Evolutionary conservation across 1,140 invertebrate species (phyloP).

Genomic region (Meloidogyne exigua): DNA sequence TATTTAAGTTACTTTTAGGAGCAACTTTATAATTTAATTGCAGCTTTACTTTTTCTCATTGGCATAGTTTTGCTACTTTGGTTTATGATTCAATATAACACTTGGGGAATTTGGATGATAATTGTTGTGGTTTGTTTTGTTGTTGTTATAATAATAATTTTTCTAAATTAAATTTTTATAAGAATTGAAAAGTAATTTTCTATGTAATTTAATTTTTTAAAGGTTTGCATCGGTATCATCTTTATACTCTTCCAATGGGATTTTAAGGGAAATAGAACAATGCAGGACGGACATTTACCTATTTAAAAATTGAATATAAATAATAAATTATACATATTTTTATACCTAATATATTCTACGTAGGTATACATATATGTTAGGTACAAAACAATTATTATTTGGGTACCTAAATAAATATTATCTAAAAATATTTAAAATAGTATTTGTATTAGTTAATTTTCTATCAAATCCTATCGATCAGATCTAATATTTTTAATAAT

Average conservation of each 20-base stretch:
- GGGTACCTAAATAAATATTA: no score
- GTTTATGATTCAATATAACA: slow-evolving; percentile 39
- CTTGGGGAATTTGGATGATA: slow-evolving; percentile 33
- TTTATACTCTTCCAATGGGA: slow-evolving; percentile 35
- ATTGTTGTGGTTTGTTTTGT: slow-evolving; percentile 26
- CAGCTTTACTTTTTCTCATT: slow-evolving; percentile 44
- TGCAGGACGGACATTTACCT: slow-evolving; percentile 31
- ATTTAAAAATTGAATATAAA: slow-evolving; percentile 26
- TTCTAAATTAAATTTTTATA: no score
- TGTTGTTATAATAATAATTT: no score
- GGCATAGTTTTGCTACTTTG: slow-evolving; percentile 49
- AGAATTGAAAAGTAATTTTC: no score
- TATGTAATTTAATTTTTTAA: background rate
- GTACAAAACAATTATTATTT: no score
- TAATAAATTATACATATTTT: no score
- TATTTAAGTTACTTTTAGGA: slow-evolving; percentile 15
- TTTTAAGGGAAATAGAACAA: slow-evolving; percentile 32
- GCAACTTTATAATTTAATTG: slow-evolving; percentile 34
- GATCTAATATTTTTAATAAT: no score
- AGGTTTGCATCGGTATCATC: slow-evolving; percentile 29
- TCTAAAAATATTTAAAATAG: background rate
- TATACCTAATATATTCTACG: no score
- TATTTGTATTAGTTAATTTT: no score
- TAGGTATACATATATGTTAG: no score
- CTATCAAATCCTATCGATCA: no score